These are phyloP conservation scores for Eublepharis macularius DNA, from an alignment of 2,113 vertebrate species.

Conservation along the genomic window DNA sequence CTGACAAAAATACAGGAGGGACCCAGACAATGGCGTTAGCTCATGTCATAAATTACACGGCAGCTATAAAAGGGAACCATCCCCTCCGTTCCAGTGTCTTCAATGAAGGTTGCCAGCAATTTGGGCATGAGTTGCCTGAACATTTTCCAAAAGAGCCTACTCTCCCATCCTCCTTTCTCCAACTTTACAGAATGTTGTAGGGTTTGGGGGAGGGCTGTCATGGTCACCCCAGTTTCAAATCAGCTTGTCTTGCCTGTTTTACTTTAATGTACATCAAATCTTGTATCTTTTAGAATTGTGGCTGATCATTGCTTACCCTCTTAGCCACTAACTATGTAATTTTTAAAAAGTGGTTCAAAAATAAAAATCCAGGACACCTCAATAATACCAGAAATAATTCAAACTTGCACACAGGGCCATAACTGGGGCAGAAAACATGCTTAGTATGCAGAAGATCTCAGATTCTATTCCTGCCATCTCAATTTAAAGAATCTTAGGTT, in stretches of 20 bases:
- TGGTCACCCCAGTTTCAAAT: neutral
- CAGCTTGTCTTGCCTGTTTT: neutral
- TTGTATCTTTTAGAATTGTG: neutral
- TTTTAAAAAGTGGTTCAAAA: too few species aligned
- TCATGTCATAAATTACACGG: constrained; percentile 73
- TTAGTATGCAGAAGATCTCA: neutral
- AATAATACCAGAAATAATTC: too few species aligned
- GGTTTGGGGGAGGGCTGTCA: too few species aligned
- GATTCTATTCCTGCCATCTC: neutral
- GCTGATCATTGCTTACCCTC: too few species aligned
- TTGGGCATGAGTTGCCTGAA: neutral
- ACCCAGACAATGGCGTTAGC: constrained; percentile 58
- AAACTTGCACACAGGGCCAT: too few species aligned
- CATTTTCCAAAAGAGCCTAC: neutral
- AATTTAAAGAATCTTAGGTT: neutral
- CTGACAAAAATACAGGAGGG: constrained; percentile 63
- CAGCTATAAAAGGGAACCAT: constrained; percentile 13
- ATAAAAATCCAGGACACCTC: too few species aligned
- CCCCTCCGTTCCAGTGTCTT: neutral
- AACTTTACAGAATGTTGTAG: too few species aligned
- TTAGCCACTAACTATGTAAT: too few species aligned
- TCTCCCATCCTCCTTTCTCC: neutral
- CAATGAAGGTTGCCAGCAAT: neutral
- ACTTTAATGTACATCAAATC: neutral
- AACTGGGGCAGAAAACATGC: too few species aligned